These are phyloP conservation scores for Anas flavirostris DNA, from an alignment of 2,797 vertebrate genomes.

Conservation along the genomic window DNA sequence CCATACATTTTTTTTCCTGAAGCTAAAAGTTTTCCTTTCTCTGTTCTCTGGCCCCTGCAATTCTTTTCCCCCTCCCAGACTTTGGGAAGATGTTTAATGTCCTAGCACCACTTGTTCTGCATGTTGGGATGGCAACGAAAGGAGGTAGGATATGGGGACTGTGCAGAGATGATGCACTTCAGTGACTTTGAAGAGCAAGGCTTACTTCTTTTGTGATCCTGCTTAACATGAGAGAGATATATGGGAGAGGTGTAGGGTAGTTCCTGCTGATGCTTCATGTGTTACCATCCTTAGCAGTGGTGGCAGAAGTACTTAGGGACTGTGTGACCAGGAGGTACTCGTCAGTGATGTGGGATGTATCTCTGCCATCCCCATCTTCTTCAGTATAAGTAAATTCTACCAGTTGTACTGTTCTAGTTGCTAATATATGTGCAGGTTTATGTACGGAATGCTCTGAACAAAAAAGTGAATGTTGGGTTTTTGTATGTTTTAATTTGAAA, in stretches of 20 bases:
- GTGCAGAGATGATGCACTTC: background rate
- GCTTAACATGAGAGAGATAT: fast-evolving
- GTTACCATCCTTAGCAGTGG: background rate
- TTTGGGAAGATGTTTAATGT: background rate
- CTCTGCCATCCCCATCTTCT: background rate
- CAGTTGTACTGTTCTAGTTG: background rate
- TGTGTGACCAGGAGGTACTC: background rate
- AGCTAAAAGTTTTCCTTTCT: background rate
- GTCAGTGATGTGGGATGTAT: fast-evolving
- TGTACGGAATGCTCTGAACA: background rate
- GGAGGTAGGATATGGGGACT: background rate
- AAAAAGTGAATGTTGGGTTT: background rate
- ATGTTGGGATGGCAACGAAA: background rate
- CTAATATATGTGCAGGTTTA: background rate
- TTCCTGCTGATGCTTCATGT: background rate
- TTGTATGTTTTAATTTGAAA: background rate
- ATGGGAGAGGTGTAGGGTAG: background rate
- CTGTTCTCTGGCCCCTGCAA: background rate
- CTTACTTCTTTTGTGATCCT: background rate
- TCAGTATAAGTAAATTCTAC: background rate
- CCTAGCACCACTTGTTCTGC: background rate
- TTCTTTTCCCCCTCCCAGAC: background rate
- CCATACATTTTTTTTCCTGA: background rate
- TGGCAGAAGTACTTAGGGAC: background rate
- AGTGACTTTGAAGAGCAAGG: background rate